These are phyloP conservation scores for Cyclophora punctaria DNA, from an alignment of 2,888 invertebrate species.

Conservation along the genomic window DNA sequence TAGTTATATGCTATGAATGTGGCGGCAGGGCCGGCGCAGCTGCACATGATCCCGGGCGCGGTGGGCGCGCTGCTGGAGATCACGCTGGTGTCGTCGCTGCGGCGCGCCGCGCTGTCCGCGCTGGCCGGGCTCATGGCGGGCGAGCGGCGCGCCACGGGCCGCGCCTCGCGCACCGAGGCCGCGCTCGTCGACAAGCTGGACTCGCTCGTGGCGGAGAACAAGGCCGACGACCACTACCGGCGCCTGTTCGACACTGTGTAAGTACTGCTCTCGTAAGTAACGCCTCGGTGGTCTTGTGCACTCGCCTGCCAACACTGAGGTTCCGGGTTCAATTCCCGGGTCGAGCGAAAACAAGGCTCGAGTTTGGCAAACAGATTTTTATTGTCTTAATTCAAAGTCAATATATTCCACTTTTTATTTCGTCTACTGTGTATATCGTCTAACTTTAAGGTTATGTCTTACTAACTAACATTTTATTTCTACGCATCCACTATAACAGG, in stretches of 20 bases:
- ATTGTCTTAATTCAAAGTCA: too few species aligned
- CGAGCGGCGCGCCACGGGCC: slow-evolving; percentile 87
- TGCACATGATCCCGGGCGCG: slow-evolving; percentile 93
- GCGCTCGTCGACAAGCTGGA: slow-evolving; percentile 96
- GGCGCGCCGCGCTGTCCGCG: slow-evolving; percentile 92
- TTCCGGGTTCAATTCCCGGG: too few species aligned
- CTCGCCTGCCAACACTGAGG: too few species aligned
- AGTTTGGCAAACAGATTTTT: too few species aligned
- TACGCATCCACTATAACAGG: slow-evolving; percentile 74
- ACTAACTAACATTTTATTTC: slow-evolving; percentile 13
- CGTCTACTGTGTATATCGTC: too few species aligned
- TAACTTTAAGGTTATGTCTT: too few species aligned
- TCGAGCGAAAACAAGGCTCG: too few species aligned
- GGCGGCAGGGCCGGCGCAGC: slow-evolving; percentile 83
- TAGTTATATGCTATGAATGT: too few species aligned
- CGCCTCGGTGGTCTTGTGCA: too few species aligned
- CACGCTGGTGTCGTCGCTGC: slow-evolving; percentile 91
- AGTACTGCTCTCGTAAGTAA: slow-evolving; percentile 59
- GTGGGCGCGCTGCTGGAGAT: slow-evolving; percentile 96
- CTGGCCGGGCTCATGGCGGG: slow-evolving; percentile 97
- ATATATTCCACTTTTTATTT: too few species aligned
- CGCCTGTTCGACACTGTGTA: slow-evolving; percentile 96
- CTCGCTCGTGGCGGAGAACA: slow-evolving; percentile 92
- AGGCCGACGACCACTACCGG: slow-evolving; percentile 94
- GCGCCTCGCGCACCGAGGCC: slow-evolving; percentile 93